Conservation (phyloP, 2,797 vertebrate genomes). For the Chiroxiphia lanceolata region DNA sequence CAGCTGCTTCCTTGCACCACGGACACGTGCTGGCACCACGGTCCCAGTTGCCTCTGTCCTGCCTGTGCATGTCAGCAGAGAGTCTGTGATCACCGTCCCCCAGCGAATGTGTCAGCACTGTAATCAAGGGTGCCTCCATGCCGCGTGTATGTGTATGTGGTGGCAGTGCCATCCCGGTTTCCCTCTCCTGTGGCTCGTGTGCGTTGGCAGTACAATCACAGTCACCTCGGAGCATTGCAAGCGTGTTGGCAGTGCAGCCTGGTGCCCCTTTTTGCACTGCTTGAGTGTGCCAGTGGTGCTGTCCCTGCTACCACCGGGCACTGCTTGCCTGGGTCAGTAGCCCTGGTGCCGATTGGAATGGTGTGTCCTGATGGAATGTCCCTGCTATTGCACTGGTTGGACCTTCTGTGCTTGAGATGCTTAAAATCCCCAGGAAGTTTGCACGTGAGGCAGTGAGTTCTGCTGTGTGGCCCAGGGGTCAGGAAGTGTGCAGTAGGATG, state of each 20-base stretch:
- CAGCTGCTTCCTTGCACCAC: not conserved
- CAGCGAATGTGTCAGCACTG: not conserved
- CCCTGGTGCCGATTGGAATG: accelerated
- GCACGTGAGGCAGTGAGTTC: not conserved
- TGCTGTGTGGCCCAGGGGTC: not conserved
- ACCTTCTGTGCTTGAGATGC: not conserved
- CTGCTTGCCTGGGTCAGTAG: not conserved
- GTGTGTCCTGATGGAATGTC: not conserved
- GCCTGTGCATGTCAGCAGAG: not conserved
- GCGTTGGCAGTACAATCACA: accelerated
- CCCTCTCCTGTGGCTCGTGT: not conserved
- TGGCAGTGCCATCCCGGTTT: not conserved
- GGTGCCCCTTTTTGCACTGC: not conserved
- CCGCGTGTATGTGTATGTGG: not conserved
- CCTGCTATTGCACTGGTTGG: not conserved
- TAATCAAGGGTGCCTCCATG: not conserved
- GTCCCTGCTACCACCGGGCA: not conserved
- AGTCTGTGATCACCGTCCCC: not conserved
- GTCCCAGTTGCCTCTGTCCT: not conserved
- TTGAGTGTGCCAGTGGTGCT: accelerated
- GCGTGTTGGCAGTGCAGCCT: accelerated
- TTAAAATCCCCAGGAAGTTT: not conserved
- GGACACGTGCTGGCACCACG: not conserved
- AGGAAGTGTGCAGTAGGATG: not conserved
- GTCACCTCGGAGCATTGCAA: not conserved